These are phyloP conservation scores for Coleophora deauratella DNA, from an alignment of 2,888 invertebrate genomes.

Conservation along the genomic window DNA sequence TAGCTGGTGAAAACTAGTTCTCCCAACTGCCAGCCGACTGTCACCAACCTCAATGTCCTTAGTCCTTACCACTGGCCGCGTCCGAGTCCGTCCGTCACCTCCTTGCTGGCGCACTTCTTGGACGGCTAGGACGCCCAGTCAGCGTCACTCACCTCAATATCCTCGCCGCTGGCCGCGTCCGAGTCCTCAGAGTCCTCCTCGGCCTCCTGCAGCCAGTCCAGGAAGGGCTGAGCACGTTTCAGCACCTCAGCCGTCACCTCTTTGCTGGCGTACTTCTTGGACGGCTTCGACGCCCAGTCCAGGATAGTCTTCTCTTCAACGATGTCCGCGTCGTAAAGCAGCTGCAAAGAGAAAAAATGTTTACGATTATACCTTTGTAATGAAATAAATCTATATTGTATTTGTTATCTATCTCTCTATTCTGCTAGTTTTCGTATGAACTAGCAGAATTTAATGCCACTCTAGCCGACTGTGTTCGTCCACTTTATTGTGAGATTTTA, in stretches of 20 bases:
- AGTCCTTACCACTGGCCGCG: constrained; percentile 72
- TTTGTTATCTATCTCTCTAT: no score
- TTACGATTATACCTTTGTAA: no score
- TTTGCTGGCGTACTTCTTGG: constrained; percentile 94
- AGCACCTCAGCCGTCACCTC: constrained; percentile 95
- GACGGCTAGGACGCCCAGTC: constrained; percentile 89
- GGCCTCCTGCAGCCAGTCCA: constrained; percentile 97
- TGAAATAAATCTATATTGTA: no score
- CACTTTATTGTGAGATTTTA: no score
- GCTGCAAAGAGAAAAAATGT: constrained; percentile 43
- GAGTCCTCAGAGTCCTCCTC: constrained; percentile 93
- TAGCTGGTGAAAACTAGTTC: no score
- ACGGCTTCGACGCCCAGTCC: constrained; percentile 97
- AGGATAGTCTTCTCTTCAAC: constrained; percentile 94
- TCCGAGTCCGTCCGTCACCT: constrained; percentile 86
- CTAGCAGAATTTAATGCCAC: no score
- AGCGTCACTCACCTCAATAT: constrained; percentile 74
- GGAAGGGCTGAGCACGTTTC: constrained; percentile 92
- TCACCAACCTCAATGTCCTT: constrained; percentile 78
- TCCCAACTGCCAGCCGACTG: no score
- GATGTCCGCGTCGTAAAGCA: constrained; percentile 96
- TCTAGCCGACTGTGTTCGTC: no score
- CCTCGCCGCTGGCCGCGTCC: constrained; percentile 76
- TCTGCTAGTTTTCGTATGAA: no score
- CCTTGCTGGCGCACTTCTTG: constrained; percentile 94